Conservation (phyloP, 1,140 invertebrate genomes). For the Pseudomyrmex dendroicus region DNA sequence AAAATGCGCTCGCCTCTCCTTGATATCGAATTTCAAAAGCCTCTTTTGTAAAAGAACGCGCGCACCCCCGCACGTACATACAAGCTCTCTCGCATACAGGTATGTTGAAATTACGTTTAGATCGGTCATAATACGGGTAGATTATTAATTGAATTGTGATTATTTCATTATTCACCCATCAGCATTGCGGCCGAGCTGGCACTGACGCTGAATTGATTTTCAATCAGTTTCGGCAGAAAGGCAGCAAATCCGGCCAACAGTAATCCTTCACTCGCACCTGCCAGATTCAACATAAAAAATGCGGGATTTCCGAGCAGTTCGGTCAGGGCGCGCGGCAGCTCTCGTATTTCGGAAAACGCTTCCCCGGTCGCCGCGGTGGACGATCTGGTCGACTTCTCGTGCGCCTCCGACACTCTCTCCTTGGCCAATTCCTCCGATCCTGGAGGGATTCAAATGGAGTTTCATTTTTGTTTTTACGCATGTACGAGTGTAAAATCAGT, state of each 20-base stretch:
- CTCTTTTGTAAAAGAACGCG: too few species aligned
- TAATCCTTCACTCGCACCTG: constrained; percentile 91
- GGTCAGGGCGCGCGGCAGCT: constrained; percentile 89
- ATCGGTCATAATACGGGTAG: constrained; percentile 9
- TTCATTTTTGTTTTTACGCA: neutral
- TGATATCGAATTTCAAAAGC: too few species aligned
- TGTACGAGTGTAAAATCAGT: neutral
- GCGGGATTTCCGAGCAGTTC: constrained; percentile 90
- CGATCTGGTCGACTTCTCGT: constrained; percentile 79
- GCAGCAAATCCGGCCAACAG: constrained; percentile 92
- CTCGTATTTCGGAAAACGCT: constrained; percentile 87
- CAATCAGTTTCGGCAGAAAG: constrained; percentile 93
- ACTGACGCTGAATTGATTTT: constrained; percentile 92
- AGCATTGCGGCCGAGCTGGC: constrained; percentile 90
- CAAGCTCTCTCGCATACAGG: too few species aligned
- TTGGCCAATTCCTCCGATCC: constrained; percentile 88
- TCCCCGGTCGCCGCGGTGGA: constrained; percentile 79
- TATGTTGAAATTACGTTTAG: too few species aligned
- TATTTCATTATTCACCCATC: constrained; percentile 87
- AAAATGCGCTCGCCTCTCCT: neutral
- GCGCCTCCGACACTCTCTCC: constrained; percentile 89
- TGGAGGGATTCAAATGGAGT: constrained; percentile 63
- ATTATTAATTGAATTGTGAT: constrained; percentile 50
- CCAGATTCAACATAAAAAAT: constrained; percentile 92
- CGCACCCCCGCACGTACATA: too few species aligned